Percentiles rank a stretch among this genome's conserved stretches.
phyloP scores from a whole-genome alignment of 2,113 vertebrate species.

The Syngnathoides biaculeatus region DNA sequence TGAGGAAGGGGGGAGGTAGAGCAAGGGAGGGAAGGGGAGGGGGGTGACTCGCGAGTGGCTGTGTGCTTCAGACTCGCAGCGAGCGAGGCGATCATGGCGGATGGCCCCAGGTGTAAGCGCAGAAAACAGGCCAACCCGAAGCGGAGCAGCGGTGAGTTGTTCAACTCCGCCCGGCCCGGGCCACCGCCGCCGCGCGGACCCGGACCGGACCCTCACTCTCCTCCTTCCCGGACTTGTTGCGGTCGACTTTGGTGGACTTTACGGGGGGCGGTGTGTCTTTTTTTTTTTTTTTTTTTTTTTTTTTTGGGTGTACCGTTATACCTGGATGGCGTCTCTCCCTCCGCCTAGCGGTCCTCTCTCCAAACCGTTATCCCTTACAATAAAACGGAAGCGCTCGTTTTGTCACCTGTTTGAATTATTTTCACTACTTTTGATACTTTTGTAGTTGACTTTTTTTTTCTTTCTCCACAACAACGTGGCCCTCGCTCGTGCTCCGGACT shows the following conservation, averaged over 20 bases:
- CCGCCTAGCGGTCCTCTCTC: constrained; percentile 74
- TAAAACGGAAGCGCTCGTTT: constrained; percentile 24
- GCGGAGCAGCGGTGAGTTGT: constrained; percentile 89
- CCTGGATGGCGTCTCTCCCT: constrained; percentile 65
- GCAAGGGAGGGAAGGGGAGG: constrained; percentile 64
- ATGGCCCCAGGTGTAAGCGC: constrained; percentile 98
- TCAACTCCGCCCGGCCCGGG: constrained; percentile 16
- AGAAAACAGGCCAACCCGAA: constrained; percentile 94
- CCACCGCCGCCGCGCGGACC: background rate
- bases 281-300: constrained; percentile 1
- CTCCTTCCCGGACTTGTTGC: constrained; percentile 24
- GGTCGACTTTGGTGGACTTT: constrained; percentile 51
- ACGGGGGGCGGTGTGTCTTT: constrained; percentile 3
- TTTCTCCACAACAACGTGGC: constrained; percentile 59
- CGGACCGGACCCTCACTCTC: constrained; percentile 12
- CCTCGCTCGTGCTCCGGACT: constrained; percentile 37
- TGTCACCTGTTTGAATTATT: constrained; percentile 15
- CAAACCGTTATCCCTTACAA: constrained; percentile 80
- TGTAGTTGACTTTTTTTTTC: constrained; percentile 20
- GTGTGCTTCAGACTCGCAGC: constrained; percentile 80
- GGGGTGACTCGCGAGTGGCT: constrained; percentile 79
- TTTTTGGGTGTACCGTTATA: constrained; percentile 71
- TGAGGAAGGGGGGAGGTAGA: constrained; percentile 20
- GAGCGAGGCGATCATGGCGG: constrained; percentile 95
- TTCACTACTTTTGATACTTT: constrained; percentile 38